Evolutionary conservation across 2,113 vertebrate species (phyloP).

Genomic region (Odontophorus gujanensis): DNA sequence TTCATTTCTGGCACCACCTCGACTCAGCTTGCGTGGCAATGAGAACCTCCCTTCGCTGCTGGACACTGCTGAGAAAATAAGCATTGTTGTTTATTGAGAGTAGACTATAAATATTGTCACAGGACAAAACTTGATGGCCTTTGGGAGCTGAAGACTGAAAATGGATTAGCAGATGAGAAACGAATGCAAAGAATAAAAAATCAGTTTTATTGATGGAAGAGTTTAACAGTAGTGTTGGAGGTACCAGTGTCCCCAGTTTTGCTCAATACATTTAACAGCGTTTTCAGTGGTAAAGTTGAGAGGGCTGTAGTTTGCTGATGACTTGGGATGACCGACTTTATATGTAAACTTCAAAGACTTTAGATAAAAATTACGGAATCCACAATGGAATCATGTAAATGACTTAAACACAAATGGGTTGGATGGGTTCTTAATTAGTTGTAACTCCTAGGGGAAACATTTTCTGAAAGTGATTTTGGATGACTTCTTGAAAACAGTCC

Average conservation of each 20-base stretch:
- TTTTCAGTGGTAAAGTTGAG: neutral
- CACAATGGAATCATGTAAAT: conserved; percentile 32
- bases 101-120: rapidly evolving
- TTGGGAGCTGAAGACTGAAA: neutral
- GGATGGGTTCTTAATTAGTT: conserved; percentile 42
- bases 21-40: neutral
- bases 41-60: neutral
- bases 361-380: conserved; percentile 29
- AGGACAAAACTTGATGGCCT: neutral
- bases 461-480: neutral
- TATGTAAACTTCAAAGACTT: conserved; percentile 4
- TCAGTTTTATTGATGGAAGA: neutral
- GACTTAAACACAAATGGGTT: neutral
- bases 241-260: neutral
- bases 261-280: neutral
- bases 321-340: conserved; percentile 24
- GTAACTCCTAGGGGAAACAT: neutral
- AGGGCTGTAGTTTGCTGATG: conserved; percentile 28
- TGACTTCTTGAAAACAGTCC: neutral
- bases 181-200: neutral
- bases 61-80: neutral
- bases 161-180: conserved; percentile 1
- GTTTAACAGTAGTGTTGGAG: neutral
- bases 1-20: neutral
- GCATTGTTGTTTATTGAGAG: neutral